Conservation (phyloP, 2,113 vertebrate species). For the Pseudonaja textilis region DNA sequence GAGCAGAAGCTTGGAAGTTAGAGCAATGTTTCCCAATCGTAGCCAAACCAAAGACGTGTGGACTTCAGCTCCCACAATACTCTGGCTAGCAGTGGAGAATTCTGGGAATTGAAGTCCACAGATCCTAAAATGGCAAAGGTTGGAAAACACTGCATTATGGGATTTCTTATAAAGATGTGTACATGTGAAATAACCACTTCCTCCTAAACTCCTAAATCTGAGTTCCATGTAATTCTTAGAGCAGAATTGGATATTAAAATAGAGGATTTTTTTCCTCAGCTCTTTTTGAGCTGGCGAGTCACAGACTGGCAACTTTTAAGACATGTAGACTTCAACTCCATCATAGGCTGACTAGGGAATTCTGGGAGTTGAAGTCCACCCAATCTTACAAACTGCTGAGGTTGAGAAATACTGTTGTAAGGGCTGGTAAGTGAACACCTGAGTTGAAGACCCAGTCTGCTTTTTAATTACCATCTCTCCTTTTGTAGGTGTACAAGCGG, state of each 20-base stretch:
- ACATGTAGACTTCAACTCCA: not conserved
- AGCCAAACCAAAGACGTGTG: not conserved
- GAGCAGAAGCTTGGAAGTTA: not conserved
- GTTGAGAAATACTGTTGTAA: not conserved
- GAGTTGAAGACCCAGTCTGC: rapidly evolving
- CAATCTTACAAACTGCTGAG: not conserved
- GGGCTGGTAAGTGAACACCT: not conserved
- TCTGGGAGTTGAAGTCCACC: not conserved
- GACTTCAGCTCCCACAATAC: not conserved
- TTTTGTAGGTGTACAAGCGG: constrained; percentile 80
- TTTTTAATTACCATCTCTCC: too few species aligned
- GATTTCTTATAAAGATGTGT: not conserved
- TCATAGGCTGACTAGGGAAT: not conserved
- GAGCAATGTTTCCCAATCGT: not conserved
- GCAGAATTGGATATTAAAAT: not conserved
- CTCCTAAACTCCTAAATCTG: not conserved
- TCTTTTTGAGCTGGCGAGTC: not conserved
- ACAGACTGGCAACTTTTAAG: too few species aligned
- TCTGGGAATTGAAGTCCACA: not conserved
- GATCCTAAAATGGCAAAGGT: not conserved
- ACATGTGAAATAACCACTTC: not conserved
- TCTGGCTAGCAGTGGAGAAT: not conserved
- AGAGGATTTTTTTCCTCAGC: not conserved
- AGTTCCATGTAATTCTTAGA: not conserved
- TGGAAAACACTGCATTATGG: not conserved